Evolutionary conservation across 2,888 invertebrate genomes (phyloP), one percentile per base, ranked within the genome.

Genomic region (Tenthredo livida): DNA sequence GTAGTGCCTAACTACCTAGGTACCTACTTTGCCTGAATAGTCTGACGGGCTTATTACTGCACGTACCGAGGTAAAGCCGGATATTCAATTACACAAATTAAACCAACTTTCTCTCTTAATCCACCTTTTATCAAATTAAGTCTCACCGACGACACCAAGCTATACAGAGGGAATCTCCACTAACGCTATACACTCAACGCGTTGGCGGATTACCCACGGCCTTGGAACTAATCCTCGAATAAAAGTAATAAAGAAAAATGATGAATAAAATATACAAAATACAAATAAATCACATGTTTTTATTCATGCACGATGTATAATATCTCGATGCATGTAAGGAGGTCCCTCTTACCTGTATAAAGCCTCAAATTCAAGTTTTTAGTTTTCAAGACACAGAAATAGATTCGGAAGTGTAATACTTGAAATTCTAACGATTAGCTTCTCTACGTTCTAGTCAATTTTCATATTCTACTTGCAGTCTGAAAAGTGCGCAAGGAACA

Each of bases 41-140:
- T 33, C 40, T n/a, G 25, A 47, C 47, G 43, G 75, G 47, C 25
- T 43, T 25, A 37, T 70, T 70, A 75, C n/a, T n/a, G n/a, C 9
- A 33, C 37, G 47, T 75, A 5, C 4, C 40, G 21, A 47, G 15
- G 25, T 21, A 43, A 17, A 21, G 15, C 43, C 3, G 17, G 47
- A 75, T 75, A 75, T 75, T 75, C 43, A 75, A 75, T 75, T 75
- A 75, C 47, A 75, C 75, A 75, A 75, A 75, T 75, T 75, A 47
- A 75, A 75, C 47, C 75, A 75, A 47, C 75, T 75, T 75, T 75
- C 75, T 75, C 47, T 43, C 47, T 25, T 75, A 75, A 75, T 75
- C 75, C 75, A 47, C 75, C 75, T 75, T 75, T 75, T 75, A 75
- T 75, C 75, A 75, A 75, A 75, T 75, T 75, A 75, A 75, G 75